Percentiles rank a stretch among this genome's conserved stretches.
phyloP scores from a whole-genome alignment of 2,797 vertebrate species.

The Pelochelys cantorii region DNA sequence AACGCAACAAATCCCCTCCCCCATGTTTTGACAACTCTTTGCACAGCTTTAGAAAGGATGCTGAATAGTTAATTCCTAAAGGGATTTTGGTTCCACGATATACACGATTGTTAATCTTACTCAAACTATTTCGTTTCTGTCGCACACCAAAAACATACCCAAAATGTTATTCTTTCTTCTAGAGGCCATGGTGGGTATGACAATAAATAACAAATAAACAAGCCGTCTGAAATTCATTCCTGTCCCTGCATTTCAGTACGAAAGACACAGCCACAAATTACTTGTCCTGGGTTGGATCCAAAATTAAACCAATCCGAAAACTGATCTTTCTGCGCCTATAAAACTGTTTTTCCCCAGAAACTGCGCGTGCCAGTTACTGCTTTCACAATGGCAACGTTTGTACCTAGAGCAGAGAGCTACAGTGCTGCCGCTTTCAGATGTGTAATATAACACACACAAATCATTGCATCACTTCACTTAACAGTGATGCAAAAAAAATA shows the following conservation, averaged over 20 bases:
- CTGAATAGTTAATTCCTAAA: not conserved
- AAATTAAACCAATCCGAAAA: conserved; percentile 13
- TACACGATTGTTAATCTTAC: not conserved
- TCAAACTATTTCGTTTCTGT: not conserved
- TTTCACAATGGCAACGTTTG: conserved; percentile 68
- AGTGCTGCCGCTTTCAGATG: conserved; percentile 6
- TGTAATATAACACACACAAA: conserved; percentile 38
- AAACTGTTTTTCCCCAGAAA: not conserved
- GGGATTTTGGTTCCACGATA: not conserved
- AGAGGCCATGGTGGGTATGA: not conserved
- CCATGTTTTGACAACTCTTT: not conserved
- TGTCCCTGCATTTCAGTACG: not conserved
- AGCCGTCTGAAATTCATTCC: not conserved
- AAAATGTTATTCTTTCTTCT: not conserved
- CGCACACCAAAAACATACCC: not conserved
- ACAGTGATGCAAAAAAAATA: conserved; percentile 3
- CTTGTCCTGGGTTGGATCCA: conserved; percentile 58
- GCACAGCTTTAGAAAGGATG: not conserved
- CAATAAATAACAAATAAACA: not conserved
- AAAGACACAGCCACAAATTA: conserved; percentile 39
- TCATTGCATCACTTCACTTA: conserved; percentile 35
- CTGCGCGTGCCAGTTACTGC: not conserved
- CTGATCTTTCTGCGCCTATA: conserved; percentile 1
- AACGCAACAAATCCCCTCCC: not conserved
- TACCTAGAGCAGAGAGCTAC: conserved; percentile 13